A percentile compares a stretch with the other conserved stretches of the same genome.
phyloP scores from a whole-genome alignment of 2,888 invertebrate species.

The Rugalucina vietnamica region DNA sequence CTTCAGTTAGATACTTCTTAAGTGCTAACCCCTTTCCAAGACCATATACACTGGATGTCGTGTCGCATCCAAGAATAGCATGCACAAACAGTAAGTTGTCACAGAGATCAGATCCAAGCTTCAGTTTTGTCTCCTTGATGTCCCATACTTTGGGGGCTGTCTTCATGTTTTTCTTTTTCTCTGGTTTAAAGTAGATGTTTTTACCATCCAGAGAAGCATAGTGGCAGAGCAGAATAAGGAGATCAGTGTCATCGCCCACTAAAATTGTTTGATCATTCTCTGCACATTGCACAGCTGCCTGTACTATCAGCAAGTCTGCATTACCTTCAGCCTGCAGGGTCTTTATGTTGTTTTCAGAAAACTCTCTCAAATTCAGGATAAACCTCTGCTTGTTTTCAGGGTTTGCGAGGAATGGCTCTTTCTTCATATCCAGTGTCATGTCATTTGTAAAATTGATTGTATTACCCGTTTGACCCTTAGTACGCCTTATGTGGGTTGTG shows the following conservation, averaged over 20 bases:
- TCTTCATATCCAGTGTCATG: not conserved
- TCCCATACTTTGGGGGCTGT: not conserved
- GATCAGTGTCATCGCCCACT: constrained; percentile 37
- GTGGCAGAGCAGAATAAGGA: constrained; percentile 25
- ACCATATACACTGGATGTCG: not conserved
- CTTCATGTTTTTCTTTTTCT: not conserved
- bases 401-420: constrained; percentile 6
- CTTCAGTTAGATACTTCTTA: not conserved
- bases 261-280: not conserved
- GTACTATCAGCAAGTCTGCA: constrained; percentile 16
- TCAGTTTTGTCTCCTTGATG: not conserved
- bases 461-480: not conserved
- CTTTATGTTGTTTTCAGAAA: not conserved
- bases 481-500: constrained; percentile 9
- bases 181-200: not conserved
- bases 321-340: not conserved
- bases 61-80: not conserved
- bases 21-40: not conserved
- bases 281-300: constrained; percentile 7
- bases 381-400: constrained; percentile 10
- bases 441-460: not conserved
- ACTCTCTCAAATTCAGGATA: not conserved
- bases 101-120: constrained; percentile 36
- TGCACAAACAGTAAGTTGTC: constrained; percentile 1
- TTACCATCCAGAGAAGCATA: not conserved